Evolutionary conservation across 2,888 invertebrate genomes (phyloP), one percentile per base, ranked within the genome.

Genomic region (Mesorhabditis sp.): DNA sequence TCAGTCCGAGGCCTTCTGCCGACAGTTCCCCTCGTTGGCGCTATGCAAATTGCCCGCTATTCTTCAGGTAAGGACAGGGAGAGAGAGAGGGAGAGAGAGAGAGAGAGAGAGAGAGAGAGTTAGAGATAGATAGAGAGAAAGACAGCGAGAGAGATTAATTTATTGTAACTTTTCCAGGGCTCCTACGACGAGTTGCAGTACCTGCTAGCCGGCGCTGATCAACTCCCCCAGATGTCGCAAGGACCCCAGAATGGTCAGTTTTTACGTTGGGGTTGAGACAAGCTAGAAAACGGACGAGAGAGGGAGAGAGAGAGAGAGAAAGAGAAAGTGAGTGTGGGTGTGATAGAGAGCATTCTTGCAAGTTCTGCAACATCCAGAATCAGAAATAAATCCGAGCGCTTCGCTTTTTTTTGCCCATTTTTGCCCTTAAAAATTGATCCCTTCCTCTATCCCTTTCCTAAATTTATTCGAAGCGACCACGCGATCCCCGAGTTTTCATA

Each of bases 111-210:
- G 58, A 13, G 58, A 50, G n/a, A 50, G n/a, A 50, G 58, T 28
- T 28, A 28, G 28, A 28, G 28, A 28, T 28, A 28, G 28, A 50
- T 13, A 50, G 58, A 13, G 58, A 13, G 58, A 50, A 50, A 50
- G n/a, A 50, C 10, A 13, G 58, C n/a, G 58, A 50, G n/a, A 50
- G n/a, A 50, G 58, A 10, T 50, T 50, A 10, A 50, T 50, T 50
- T 50, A 50, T 50, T 50, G 7, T 13, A 1, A n/a, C 58, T 50
- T 50, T 50, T 50, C 58, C 58, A 50, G 58, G 58, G 58, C 58
- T 50, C 58, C n/a, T 50, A 50, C 58, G 58, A 50, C 58, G 58
- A 50, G 58, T n/a, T 50, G n/a, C 58, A 50, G 58, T 50, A 50
- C 58, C 58, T 50, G 10, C n/a, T 50, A n/a, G 58, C 58, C n/a